Conservation (phyloP, 2,113 vertebrate species). For the Phaethon lepturus region DNA sequence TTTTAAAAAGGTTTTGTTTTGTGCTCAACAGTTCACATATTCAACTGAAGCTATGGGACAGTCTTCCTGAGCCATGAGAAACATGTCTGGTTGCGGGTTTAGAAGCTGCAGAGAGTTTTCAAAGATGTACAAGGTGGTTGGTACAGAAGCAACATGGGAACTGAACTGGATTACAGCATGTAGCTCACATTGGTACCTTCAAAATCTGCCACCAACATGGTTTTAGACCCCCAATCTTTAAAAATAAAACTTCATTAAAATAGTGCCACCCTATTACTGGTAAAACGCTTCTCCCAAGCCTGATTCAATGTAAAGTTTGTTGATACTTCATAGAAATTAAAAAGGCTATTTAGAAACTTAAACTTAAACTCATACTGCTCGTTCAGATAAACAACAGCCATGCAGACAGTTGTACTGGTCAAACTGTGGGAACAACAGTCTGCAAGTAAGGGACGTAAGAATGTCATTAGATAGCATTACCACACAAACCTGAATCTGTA, state of each 20-base stretch:
- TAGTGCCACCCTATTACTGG: not conserved
- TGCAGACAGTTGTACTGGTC: not conserved
- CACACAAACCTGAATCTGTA: not conserved
- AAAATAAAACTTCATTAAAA: not conserved
- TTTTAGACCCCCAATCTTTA: not conserved
- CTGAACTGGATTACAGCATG: rapidly evolving
- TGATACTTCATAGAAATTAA: not conserved
- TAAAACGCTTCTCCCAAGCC: not conserved
- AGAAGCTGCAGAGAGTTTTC: not conserved
- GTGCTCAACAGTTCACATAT: not conserved
- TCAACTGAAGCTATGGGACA: not conserved
- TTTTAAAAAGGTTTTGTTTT: not conserved
- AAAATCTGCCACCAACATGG: not conserved
- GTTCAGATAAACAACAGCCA: not conserved
- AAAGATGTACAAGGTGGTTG: not conserved
- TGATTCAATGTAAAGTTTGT: not conserved
- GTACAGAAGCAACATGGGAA: not conserved
- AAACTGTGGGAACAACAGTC: not conserved
- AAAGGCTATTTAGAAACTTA: not conserved
- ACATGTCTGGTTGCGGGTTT: not conserved
- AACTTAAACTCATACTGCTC: not conserved
- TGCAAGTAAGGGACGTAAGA: not conserved
- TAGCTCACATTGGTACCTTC: not conserved
- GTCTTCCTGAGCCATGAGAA: not conserved
- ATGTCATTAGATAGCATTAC: not conserved